A percentile compares a stretch with the other conserved stretches of the same genome.
Evolutionary conservation across 2,888 invertebrate genomes (phyloP).

Genomic region (Ornithoptera alexandrae): DNA sequence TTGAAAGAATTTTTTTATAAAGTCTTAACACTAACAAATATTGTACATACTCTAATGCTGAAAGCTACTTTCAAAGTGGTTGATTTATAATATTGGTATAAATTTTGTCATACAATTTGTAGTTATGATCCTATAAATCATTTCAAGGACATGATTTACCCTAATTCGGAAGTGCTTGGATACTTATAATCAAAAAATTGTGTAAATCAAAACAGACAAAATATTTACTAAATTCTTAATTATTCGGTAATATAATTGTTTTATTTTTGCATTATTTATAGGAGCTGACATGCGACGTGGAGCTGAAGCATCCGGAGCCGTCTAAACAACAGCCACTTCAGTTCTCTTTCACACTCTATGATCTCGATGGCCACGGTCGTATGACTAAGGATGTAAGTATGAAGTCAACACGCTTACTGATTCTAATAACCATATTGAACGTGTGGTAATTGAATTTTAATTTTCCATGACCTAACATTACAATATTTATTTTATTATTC

Average conservation of each 20-base stretch:
- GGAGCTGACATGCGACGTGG: slow-evolving; percentile 94
- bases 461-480: too few species aligned
- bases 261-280: slow-evolving; percentile 52
- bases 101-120: too few species aligned
- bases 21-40: too few species aligned
- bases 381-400: slow-evolving; percentile 92
- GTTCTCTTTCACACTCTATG: slow-evolving; percentile 94
- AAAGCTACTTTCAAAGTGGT: too few species aligned
- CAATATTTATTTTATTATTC: too few species aligned
- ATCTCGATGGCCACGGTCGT: slow-evolving; percentile 94
- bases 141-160: too few species aligned
- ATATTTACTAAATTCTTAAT: not conserved
- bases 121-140: too few species aligned
- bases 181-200: too few species aligned
- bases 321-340: slow-evolving; percentile 83
- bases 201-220: not conserved
- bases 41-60: too few species aligned
- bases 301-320: slow-evolving; percentile 89
- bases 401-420: slow-evolving; percentile 20
- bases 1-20: too few species aligned
- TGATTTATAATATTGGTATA: too few species aligned
- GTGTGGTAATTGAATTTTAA: slow-evolving; percentile 6
- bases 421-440: slow-evolving; percentile 12
- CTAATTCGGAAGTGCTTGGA: too few species aligned
- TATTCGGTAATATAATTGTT: not conserved